Conservation (phyloP, 92 coral and sea anemone species). For the Pocillopora meandrina region DNA sequence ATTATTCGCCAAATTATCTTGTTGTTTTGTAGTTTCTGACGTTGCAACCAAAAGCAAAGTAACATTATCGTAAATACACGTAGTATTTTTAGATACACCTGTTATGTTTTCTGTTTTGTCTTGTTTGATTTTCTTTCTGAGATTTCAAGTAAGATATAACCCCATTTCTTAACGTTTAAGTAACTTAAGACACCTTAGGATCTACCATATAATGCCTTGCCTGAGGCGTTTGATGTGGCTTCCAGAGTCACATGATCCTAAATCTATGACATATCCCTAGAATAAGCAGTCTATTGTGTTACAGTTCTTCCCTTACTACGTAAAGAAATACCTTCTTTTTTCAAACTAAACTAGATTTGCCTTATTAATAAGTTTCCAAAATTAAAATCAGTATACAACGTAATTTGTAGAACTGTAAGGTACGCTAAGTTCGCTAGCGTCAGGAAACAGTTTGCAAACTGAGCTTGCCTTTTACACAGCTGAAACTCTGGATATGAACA, state of each 20-base stretch:
- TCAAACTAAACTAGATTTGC: not conserved
- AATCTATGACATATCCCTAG: not conserved
- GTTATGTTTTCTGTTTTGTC: not conserved
- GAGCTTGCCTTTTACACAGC: not conserved
- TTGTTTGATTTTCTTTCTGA: no score
- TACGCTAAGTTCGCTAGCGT: not conserved
- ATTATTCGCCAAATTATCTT: not conserved
- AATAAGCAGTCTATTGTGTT: not conserved
- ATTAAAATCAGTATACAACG: conserved; percentile 2
- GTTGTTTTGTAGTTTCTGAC: not conserved
- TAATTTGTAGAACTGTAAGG: not conserved
- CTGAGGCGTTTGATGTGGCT: conserved; percentile 60
- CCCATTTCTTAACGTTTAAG: conserved; percentile 7
- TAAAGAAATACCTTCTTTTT: conserved; percentile 3
- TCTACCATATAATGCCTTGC: conserved; percentile 50
- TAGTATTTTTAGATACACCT: not conserved
- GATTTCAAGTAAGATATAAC: not conserved
- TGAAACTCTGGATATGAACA: not conserved
- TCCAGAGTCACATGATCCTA: conserved; percentile 54
- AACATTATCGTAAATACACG: not conserved
- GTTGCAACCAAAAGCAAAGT: conserved; percentile 19
- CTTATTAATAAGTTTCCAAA: not conserved
- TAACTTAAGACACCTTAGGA: conserved; percentile 8
- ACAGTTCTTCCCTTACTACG: not conserved
- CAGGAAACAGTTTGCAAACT: not conserved